Evolutionary conservation across 2,113 vertebrate species (phyloP).

Genomic region (Eretmochelys imbricata): DNA sequence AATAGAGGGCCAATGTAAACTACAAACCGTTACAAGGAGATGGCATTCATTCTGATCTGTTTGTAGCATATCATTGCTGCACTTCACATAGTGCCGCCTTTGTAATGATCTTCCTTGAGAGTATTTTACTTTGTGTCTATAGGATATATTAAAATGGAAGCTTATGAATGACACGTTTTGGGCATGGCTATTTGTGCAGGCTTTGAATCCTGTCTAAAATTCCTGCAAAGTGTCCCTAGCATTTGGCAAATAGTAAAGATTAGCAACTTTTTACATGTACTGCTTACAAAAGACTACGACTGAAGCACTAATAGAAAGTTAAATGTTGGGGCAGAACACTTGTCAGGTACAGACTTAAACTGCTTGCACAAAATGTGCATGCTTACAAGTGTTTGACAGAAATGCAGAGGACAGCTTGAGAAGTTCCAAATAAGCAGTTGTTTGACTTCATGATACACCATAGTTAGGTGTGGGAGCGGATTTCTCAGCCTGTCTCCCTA

Average conservation of each 20-base stretch:
- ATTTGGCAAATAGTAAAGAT: background rate
- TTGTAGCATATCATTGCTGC: background rate
- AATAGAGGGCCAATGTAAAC: background rate
- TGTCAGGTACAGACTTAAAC: background rate
- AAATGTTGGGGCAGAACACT: background rate
- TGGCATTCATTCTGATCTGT: background rate
- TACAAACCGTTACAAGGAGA: background rate
- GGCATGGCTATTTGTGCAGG: fast-evolving
- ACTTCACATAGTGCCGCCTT: background rate
- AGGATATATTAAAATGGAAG: background rate
- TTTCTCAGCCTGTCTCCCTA: background rate
- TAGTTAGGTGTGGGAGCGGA: background rate
- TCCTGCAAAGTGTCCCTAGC: background rate
- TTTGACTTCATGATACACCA: background rate
- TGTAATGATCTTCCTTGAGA: background rate
- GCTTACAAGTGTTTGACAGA: background rate
- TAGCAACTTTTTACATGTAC: background rate
- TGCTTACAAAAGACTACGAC: background rate
- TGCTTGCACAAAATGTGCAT: background rate
- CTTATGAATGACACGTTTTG: background rate
- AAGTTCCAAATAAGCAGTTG: background rate
- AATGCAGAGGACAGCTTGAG: background rate
- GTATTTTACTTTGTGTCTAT: background rate
- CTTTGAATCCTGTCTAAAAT: background rate
- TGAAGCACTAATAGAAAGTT: background rate